These are phyloP conservation scores for Xylocampa areola DNA, from an alignment of 2,888 invertebrate species.

Conservation along the genomic window DNA sequence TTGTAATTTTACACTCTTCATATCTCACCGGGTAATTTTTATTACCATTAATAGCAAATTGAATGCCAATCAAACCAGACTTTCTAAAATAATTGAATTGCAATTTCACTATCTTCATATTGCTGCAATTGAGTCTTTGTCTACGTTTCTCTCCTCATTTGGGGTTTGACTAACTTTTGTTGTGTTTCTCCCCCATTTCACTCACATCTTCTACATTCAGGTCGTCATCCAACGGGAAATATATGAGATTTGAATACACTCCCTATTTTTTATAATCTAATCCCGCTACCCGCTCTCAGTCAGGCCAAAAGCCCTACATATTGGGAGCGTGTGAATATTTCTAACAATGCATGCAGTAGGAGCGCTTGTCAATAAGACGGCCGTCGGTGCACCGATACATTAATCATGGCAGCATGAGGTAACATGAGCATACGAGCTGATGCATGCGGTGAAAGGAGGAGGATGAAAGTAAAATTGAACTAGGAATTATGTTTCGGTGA, in stretches of 20 bases:
- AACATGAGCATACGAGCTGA: conserved; percentile 41
- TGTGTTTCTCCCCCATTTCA: too few species aligned
- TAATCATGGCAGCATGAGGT: conserved; percentile 55
- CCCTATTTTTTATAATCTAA: neutral
- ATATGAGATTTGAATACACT: too few species aligned
- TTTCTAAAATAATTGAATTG: conserved; percentile 24
- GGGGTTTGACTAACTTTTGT: too few species aligned
- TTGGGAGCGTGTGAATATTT: conserved; percentile 58
- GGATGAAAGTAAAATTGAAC: conserved; percentile 21
- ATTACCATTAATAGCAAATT: conserved; percentile 22
- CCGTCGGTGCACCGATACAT: conserved; percentile 53
- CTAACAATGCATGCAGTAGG: conserved; percentile 60
- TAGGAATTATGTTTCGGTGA: conserved; percentile 6
- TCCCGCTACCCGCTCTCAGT: conserved; percentile 8
- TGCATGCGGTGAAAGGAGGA: conserved; percentile 45
- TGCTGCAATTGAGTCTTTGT: neutral
- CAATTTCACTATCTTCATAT: neutral
- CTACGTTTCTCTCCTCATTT: too few species aligned
- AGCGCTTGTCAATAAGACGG: conserved; percentile 58
- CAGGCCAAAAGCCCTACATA: conserved; percentile 20
- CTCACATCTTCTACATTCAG: too few species aligned
- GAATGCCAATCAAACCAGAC: conserved; percentile 41
- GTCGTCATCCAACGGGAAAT: too few species aligned
- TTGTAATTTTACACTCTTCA: conserved; percentile 19
- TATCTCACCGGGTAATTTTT: conserved; percentile 35